Evolutionary conservation across 1,140 invertebrate species (phyloP).

Genomic region (Drosophila melanogaster): Release_6_plus_ISO1_MT NT_033779.5:16720501-16721000

Average conservation of each 20-base stretch:
- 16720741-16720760: constrained; percentile 61
- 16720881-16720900: too few species aligned
- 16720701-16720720: constrained; percentile 38
- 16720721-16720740: constrained; percentile 43
- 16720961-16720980: constrained; percentile 38
- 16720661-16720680: constrained; percentile 53
- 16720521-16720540: constrained; percentile 63
- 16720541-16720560: constrained; percentile 13
- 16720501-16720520: constrained; percentile 17
- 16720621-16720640: constrained; percentile 40
- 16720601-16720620: constrained; percentile 15
- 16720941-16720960: not conserved
- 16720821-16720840: not conserved
- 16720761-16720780: constrained; percentile 7
- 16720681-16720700: constrained; percentile 19
- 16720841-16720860: too few species aligned
- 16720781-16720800: not conserved
- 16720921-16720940: too few species aligned
- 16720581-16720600: constrained; percentile 33
- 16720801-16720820: not conserved
- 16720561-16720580: constrained; percentile 29
- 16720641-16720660: constrained; percentile 70
- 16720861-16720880: too few species aligned
- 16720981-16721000: constrained; percentile 44
- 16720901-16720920: too few species aligned